Evolutionary conservation across 2,797 vertebrate species (phyloP).

Genomic region (Phyllotis vaccarum): DNA sequence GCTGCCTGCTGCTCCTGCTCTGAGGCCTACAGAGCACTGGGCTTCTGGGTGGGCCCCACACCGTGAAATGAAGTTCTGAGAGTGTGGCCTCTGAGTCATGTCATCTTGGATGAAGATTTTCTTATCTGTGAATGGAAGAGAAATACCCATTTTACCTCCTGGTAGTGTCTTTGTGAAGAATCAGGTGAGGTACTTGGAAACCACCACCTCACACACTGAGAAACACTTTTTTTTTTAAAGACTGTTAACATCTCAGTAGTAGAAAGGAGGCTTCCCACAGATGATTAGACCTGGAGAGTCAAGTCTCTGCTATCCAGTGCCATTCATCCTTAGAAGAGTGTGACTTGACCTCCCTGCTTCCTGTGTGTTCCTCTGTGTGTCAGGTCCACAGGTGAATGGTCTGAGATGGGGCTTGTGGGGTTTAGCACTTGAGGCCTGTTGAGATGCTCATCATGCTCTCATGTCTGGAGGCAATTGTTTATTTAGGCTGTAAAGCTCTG

Average conservation of each 20-base stretch:
- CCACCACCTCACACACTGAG: background rate
- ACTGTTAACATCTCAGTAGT: conserved; percentile 17
- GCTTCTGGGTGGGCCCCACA: background rate
- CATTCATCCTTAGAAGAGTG: background rate
- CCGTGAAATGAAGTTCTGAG: background rate
- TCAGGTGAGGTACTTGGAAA: conserved; percentile 46
- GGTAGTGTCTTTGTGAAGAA: conserved; percentile 24
- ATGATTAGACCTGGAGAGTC: background rate
- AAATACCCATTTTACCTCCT: background rate
- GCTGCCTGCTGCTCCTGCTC: background rate
- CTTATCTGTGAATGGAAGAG: conserved; percentile 11
- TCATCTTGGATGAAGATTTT: background rate
- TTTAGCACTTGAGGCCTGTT: background rate
- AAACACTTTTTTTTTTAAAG: background rate
- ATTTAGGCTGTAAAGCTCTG: background rate
- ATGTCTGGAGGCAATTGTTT: conserved; percentile 3
- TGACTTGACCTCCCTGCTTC: conserved; percentile 34
- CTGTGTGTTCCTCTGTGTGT: conserved; percentile 19
- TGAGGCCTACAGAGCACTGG: background rate
- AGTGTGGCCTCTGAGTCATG: background rate
- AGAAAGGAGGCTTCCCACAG: background rate
- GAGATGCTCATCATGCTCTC: background rate
- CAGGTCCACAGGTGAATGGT: background rate
- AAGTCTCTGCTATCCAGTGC: conserved; percentile 31
- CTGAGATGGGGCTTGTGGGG: background rate